Percentiles rank a stretch among this genome's conserved stretches.
Evolutionary conservation across 1,140 invertebrate species (phyloP).

Genomic region (Holcopasites calliopsidis): DNA sequence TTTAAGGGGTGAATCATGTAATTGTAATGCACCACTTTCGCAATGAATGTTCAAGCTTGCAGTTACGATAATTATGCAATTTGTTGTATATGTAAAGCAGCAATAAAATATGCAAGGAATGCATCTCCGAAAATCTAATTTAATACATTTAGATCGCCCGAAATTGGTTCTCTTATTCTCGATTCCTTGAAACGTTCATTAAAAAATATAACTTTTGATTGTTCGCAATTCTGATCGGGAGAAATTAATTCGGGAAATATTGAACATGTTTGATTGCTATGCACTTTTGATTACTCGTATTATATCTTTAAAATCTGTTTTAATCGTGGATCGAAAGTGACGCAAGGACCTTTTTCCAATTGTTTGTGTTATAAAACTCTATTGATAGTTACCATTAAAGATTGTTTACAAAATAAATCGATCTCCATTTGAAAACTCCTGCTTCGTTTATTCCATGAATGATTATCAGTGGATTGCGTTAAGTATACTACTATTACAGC

Average conservation of each 20-base stretch:
- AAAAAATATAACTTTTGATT: constrained; percentile 3
- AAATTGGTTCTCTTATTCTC: background rate
- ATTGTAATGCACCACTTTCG: background rate
- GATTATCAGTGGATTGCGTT: background rate
- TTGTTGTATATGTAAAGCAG: constrained; percentile 22
- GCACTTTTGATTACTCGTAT: background rate
- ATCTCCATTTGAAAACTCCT: background rate
- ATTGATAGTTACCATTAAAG: background rate
- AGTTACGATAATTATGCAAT: background rate
- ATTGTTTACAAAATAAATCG: constrained; percentile 19
- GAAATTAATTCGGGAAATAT: constrained; percentile 2
- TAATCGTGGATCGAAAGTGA: background rate
- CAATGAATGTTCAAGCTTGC: background rate
- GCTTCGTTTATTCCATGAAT: background rate
- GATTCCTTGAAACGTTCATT: background rate
- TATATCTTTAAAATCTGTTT: background rate
- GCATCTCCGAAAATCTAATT: background rate
- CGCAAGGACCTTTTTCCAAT: background rate
- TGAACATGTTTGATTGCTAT: background rate
- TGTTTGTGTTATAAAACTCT: background rate
- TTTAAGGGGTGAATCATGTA: constrained; percentile 32
- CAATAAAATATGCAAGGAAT: background rate
- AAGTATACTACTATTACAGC: too few species aligned
- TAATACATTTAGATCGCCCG: background rate
- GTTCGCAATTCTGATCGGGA: background rate